Conservation (phyloP, 2,797 vertebrate genomes). For the Pipistrellus pipistrellus region DNA sequence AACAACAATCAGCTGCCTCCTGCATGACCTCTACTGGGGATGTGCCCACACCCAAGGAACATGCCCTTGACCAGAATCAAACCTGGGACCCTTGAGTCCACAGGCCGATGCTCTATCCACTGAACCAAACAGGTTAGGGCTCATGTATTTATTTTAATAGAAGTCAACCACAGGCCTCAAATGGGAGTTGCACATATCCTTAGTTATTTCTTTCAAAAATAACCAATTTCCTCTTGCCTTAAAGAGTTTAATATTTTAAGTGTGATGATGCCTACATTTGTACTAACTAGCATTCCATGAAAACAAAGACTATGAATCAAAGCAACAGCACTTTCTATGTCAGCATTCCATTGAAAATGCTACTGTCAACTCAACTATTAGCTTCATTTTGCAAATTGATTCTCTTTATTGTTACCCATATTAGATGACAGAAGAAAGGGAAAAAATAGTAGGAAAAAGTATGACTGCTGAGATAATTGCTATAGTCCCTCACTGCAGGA, state of each 20-base stretch:
- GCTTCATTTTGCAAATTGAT: conserved; percentile 65
- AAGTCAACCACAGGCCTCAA: neutral
- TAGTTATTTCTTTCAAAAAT: neutral
- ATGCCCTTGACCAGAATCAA: too few species aligned
- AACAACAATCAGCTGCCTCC: too few species aligned
- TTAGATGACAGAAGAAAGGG: conserved; percentile 57
- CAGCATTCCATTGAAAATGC: conserved; percentile 33
- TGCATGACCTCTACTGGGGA: too few species aligned
- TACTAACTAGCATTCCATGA: neutral
- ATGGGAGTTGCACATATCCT: neutral
- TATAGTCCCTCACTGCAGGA: conserved; percentile 6
- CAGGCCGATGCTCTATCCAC: too few species aligned
- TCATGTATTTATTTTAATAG: neutral
- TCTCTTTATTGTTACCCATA: conserved; percentile 56
- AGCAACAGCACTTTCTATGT: neutral
- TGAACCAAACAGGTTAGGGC: too few species aligned
- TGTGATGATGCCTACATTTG: neutral
- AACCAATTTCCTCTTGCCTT: conserved; percentile 31
- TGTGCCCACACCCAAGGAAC: too few species aligned
- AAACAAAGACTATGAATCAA: neutral
- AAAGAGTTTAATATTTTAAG: neutral
- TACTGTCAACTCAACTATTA: conserved; percentile 41
- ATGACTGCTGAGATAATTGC: conserved; percentile 61
- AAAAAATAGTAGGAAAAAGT: conserved; percentile 51
- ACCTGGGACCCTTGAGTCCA: too few species aligned